Conservation (phyloP, 2,113 vertebrate genomes). For the Sardina pilchardus region DNA sequence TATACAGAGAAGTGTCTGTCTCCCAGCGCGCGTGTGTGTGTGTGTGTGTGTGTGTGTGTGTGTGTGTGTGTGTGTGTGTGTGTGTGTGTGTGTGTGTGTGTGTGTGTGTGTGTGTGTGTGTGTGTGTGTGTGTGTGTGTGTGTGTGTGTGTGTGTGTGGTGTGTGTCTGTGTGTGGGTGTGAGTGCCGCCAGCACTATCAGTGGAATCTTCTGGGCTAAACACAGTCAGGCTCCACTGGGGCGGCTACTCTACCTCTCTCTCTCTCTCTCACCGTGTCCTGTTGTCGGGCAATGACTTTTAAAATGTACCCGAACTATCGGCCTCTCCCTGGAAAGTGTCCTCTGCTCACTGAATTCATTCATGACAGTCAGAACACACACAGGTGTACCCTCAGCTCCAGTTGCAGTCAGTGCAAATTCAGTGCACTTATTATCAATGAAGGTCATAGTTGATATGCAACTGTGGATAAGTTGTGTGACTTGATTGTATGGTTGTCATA, state of each 20-base stretch:
- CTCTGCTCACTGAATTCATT: not conserved
- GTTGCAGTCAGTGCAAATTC: not conserved
- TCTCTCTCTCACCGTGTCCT: not conserved
- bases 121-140: too few relatives aligned
- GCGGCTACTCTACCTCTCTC: not conserved
- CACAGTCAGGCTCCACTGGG: too few relatives aligned
- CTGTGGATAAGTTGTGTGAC: too few relatives aligned
- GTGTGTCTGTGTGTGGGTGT: too few relatives aligned
- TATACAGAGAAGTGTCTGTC: constrained; percentile 37
- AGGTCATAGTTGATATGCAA: not conserved
- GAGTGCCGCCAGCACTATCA: too few relatives aligned
- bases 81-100: not conserved
- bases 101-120: too few relatives aligned
- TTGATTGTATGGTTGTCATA: not conserved
- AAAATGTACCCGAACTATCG: not conserved
- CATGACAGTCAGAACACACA: not conserved
- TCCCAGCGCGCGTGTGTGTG: constrained; percentile 24
- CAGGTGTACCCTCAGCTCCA: not conserved
- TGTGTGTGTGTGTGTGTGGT: too few relatives aligned
- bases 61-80: constrained; percentile 25
- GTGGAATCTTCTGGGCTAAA: too few relatives aligned
- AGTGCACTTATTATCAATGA: too few relatives aligned
- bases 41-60: not conserved
- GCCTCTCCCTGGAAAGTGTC: not conserved
- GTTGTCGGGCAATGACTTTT: too few relatives aligned